Base-by-base conservation (phyloP, 2,113 vertebrate species). In the Corydoras maculifer region DNA sequence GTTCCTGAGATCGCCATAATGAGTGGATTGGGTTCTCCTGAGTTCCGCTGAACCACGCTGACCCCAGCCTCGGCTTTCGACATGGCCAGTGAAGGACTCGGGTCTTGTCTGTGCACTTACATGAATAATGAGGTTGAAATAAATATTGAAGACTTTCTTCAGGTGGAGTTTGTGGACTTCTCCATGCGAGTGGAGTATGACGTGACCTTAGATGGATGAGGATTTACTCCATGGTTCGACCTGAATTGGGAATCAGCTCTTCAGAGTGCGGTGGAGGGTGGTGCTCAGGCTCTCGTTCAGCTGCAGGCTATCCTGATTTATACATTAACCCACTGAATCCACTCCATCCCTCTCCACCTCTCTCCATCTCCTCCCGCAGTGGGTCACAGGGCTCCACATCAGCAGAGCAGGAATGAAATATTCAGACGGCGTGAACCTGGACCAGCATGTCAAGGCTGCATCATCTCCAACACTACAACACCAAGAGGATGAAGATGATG, bases 381-480 rank as follows among this genome's bases (percentile, higher is more conserved):
- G 84, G 87, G 89, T 86, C 86, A 86, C 70, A 75, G 80, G 84
- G 79, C 78, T 80, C 73, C 80, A 79, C 82, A 88, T 88, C 85
- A 87, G 83, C 84, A 85, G 79, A 76, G 79, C 79, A 82, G 77
- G 76, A 85, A 86, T 90, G 85, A 90, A 90, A 90, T 89, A 90
- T 90, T 90, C 85, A 90, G 78, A 82, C 35, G 7, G 35, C 35
- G 35, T 43, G 35, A 43, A 43, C 1, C 35, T 5, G 35, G 82
- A 77, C 80, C 84, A 58, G 86, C 74, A 79, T 87, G 81, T 80
- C 85, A 88, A 89, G 85, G 79, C 77, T 69, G 15, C 62, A 78
- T 75, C 79, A 43, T 5, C 35, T 43, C 35, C 35, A 5, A 8
- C 35, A 5, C 35, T 43, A 43, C 35, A 43, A 43, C 35, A 43